Evolutionary conservation across 2,888 invertebrate species (phyloP), one percentile per base, ranked within the genome.

Genomic region (Agonopterix arenella): DNA sequence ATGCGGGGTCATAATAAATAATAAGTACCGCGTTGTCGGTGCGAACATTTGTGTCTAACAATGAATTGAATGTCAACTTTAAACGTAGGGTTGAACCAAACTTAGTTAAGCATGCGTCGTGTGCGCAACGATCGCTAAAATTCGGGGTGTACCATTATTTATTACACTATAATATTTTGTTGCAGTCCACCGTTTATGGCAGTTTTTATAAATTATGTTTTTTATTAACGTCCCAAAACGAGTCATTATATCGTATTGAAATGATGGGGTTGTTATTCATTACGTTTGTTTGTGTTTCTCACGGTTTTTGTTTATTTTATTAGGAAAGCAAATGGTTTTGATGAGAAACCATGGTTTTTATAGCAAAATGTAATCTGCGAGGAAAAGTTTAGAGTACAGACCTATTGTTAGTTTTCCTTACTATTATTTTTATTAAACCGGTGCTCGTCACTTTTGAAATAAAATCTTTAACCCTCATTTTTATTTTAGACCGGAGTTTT

Each of bases 141-240:
- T 83, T 80, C 81, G 81, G 88, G 86, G 88, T 86, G 84, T 83
- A 79, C 82, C 78, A 76, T 89, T 79, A 88, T 88, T 89, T 89
- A 89, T 88, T 80, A 76, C 80, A 70, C 66, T 83, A 82, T 84
- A 86, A 86, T 85, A 85, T 86, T 86, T 84, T 76, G 85, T 76
- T 80, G 76, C 80, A 78, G 77, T 79, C 78, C 72, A 78, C 79
- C 76, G 70, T 84, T 88, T 82, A 84, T 83, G 70, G 75, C 71
- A 66, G 68, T 68, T 81, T 82, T 83, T 80, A 76, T 76, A 69
- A 80, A 82, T 84, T 82, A 80, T 43, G 28, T 49, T 76, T 79
- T 85, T 85, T 82, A 82, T 80, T 83, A 83, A 80, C 70, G 70
- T 69, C 74, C 69, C 28, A 75, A 75, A 82, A 79, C 72, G 77